These are phyloP conservation scores for Neomorphus geoffroyi DNA, from an alignment of 2,797 vertebrate species.

Conservation along the genomic window DNA sequence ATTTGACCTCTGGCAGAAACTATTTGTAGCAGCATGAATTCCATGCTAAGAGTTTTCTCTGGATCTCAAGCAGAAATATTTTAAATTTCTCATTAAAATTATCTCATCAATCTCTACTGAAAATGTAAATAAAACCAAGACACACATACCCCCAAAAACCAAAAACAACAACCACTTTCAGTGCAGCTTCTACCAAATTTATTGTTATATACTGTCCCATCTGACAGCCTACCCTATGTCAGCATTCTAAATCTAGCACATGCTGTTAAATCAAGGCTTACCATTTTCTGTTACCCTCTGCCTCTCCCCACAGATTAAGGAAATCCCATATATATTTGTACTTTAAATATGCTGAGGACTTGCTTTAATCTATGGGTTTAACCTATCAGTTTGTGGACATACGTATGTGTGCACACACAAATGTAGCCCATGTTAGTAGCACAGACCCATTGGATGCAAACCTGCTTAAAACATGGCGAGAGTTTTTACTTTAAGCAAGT, in stretches of 20 bases:
- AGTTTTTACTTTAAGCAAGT: background rate
- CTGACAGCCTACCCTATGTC: background rate
- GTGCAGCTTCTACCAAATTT: background rate
- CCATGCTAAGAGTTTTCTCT: background rate
- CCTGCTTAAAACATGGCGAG: background rate
- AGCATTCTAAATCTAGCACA: background rate
- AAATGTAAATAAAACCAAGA: background rate
- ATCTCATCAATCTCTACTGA: background rate
- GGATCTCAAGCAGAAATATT: background rate
- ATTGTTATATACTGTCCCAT: background rate
- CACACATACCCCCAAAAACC: too few species aligned
- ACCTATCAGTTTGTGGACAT: background rate
- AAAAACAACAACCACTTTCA: background rate
- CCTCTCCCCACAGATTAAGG: background rate
- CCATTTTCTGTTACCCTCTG: background rate
- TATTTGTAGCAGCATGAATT: background rate
- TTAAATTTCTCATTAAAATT: background rate
- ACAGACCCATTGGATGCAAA: background rate
- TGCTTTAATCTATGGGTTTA: too few species aligned
- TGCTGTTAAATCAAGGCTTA: background rate
- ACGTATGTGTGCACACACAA: rapidly evolving
- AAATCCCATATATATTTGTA: background rate
- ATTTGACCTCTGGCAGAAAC: background rate
- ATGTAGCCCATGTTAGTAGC: background rate
- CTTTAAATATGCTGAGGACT: too few species aligned